Evolutionary conservation across 2,888 invertebrate species (phyloP).

Genomic region (Dicyrtomina minuta): DNA sequence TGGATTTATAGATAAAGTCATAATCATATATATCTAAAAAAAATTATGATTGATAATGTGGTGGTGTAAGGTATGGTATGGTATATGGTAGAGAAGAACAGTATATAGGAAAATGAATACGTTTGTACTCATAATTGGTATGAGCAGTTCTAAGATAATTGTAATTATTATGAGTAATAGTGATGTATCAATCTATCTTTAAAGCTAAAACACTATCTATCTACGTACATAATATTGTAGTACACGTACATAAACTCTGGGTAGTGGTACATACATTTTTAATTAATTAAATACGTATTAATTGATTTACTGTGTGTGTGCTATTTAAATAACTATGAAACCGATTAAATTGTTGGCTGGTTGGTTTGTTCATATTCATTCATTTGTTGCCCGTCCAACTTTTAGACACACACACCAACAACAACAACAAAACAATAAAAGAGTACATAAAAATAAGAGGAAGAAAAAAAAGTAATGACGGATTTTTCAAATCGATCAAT

Average conservation of each 20-base stretch:
- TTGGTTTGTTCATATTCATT: conserved; percentile 24
- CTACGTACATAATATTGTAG: too few relatives aligned
- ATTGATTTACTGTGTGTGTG: conserved; percentile 2
- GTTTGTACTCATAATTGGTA: too few relatives aligned
- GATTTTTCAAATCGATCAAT: conserved; percentile 10
- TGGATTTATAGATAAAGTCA: neutral
- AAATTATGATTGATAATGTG: neutral
- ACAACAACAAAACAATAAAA: neutral
- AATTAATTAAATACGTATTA: neutral
- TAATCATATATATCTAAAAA: neutral
- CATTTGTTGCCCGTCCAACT: conserved; percentile 31
- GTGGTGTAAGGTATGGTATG: conserved; percentile 4
- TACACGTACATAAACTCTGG: too few relatives aligned
- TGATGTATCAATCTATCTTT: too few relatives aligned
- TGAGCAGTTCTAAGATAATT: too few relatives aligned
- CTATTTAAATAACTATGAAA: too few relatives aligned
- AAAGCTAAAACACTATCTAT: too few relatives aligned
- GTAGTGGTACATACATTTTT: too few relatives aligned
- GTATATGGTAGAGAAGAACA: too few relatives aligned
- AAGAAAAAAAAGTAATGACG: conserved; percentile 15
- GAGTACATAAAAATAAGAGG: conserved; percentile 6
- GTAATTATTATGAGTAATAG: too few relatives aligned
- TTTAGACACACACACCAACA: conserved; percentile 9
- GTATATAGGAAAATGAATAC: too few relatives aligned
- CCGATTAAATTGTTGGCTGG: conserved; percentile 20